These are phyloP conservation scores for Tipula helvola DNA, from an alignment of 2,888 invertebrate species.

Conservation along the genomic window DNA sequence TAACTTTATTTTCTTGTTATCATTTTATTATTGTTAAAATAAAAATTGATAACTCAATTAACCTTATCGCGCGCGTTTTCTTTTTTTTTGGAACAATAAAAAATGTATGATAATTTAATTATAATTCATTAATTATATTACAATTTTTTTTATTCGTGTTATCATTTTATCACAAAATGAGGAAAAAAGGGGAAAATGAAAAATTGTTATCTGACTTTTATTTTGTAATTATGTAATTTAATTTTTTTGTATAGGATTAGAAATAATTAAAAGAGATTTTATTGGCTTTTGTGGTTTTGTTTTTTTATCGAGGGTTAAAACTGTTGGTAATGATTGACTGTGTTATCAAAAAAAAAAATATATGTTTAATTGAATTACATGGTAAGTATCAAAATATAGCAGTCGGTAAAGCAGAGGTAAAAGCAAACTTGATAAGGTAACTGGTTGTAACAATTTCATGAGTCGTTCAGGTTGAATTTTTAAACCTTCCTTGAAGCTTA, in stretches of 20 bases:
- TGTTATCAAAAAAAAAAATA: neutral
- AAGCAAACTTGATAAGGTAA: too few relatives aligned
- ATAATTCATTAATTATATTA: conserved; percentile 4
- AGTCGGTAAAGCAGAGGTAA: too few relatives aligned
- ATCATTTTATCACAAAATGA: neutral
- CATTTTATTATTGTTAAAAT: neutral
- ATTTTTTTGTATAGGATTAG: neutral
- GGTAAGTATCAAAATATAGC: neutral
- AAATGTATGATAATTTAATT: neutral
- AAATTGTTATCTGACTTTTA: neutral
- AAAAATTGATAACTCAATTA: neutral
- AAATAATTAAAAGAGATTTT: neutral
- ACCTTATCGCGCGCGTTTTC: neutral
- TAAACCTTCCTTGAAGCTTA: too few relatives aligned
- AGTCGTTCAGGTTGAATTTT: too few relatives aligned
- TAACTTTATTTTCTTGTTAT: neutral
- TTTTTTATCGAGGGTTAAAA: neutral
- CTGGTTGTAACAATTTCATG: too few relatives aligned
- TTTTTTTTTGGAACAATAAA: neutral
- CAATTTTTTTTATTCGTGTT: neutral
- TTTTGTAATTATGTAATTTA: neutral
- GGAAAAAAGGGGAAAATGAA: neutral
- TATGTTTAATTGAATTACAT: neutral
- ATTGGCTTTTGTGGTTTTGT: neutral
- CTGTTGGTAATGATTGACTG: neutral